A percentile compares a stretch with the other conserved stretches of the same genome.
These are phyloP conservation scores for Alentia gelatinosa DNA, from an alignment of 2,888 invertebrate genomes.

Conservation along the genomic window DNA sequence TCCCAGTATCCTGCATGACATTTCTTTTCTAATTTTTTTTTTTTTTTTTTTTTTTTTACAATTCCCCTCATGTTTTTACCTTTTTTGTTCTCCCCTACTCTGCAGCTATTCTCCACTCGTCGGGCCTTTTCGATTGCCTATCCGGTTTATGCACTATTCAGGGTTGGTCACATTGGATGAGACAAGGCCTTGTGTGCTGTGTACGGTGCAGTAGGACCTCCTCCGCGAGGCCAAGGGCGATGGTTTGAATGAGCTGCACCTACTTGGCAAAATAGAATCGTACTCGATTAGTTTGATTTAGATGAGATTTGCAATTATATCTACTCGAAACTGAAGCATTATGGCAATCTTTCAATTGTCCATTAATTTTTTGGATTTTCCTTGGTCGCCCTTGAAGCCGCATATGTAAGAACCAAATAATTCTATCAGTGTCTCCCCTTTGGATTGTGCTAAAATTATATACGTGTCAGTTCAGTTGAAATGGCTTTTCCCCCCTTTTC, in stretches of 20 bases:
- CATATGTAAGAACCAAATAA: slow-evolving; percentile 21
- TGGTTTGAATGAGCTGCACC: background rate
- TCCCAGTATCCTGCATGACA: too few species aligned
- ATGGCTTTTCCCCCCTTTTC: background rate
- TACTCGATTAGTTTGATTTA: background rate
- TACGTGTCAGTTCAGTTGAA: background rate
- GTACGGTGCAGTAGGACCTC: background rate
- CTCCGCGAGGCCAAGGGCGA: too few species aligned
- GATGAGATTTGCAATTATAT: background rate
- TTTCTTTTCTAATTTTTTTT: too few species aligned
- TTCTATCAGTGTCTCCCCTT: background rate
- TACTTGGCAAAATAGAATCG: background rate
- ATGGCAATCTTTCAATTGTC: background rate
- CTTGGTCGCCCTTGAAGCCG: background rate
- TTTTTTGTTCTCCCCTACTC: background rate
- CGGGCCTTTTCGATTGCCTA: background rate
- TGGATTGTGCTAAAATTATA: background rate
- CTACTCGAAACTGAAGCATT: too few species aligned
- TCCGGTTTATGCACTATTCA: background rate
- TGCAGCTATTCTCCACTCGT: background rate
- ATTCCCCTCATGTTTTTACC: background rate
- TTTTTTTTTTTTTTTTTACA: too few species aligned
- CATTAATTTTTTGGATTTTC: background rate
- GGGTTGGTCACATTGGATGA: background rate
- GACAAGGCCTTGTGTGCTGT: background rate